These are phyloP conservation scores for Orchesellides sinensis DNA, from an alignment of 2,888 invertebrate species.

Conservation along the genomic window DNA sequence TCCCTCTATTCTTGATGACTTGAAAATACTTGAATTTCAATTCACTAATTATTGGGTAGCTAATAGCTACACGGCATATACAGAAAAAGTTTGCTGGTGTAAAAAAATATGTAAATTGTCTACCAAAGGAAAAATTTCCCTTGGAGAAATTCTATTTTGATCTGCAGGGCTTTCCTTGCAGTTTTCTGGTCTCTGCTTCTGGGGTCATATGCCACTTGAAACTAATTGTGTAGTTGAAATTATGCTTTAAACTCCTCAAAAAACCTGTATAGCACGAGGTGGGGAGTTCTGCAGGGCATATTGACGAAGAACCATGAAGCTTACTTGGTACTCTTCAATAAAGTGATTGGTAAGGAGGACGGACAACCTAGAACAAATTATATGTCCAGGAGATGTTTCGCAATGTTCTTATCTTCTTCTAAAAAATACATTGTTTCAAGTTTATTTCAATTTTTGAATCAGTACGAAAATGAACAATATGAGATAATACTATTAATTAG, in stretches of 20 bases:
- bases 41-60: constrained; percentile 54
- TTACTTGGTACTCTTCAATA: too few relatives aligned
- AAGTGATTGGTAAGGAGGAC: too few relatives aligned
- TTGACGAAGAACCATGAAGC: too few relatives aligned
- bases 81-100: constrained; percentile 6
- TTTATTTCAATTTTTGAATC: not conserved
- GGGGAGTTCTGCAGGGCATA: not conserved
- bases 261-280: too few relatives aligned
- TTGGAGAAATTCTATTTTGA: constrained; percentile 11
- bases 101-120: constrained; percentile 23
- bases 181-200: too few relatives aligned
- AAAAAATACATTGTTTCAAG: too few relatives aligned
- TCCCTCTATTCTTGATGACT: not conserved
- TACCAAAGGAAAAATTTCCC: constrained; percentile 8
- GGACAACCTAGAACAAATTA: too few relatives aligned
- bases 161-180: not conserved
- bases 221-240: too few relatives aligned
- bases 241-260: too few relatives aligned
- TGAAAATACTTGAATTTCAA: constrained; percentile 26
- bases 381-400: too few relatives aligned
- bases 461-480: not conserved
- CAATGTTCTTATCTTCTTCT: too few relatives aligned
- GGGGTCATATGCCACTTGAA: too few relatives aligned
- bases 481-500: constrained; percentile 29
- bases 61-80: not conserved